These are phyloP conservation scores for Orchesella flavescens DNA, from an alignment of 2,888 invertebrate species.

Conservation along the genomic window DNA sequence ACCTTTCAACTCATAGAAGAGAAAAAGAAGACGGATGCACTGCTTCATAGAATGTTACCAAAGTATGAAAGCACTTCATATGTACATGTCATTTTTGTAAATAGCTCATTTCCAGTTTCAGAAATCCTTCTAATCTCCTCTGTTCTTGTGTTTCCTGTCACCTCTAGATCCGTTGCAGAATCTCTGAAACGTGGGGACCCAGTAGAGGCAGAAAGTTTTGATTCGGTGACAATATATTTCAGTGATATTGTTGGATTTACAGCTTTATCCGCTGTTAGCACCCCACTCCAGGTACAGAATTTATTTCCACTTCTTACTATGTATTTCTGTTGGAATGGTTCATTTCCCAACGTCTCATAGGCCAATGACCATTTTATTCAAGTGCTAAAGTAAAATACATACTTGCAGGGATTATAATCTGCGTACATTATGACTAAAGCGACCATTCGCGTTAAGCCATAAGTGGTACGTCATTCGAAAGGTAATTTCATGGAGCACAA, in stretches of 20 bases:
- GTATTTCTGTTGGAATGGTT: not conserved
- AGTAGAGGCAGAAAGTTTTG: conserved; percentile 87
- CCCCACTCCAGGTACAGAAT: conserved; percentile 82
- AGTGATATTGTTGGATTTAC: conserved; percentile 91
- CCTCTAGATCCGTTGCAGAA: conserved; percentile 88
- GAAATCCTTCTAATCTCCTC: conserved; percentile 12
- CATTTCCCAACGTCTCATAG: not conserved
- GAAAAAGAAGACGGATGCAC: conserved; percentile 88
- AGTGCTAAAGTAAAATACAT: not conserved
- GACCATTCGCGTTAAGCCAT: no score
- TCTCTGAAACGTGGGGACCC: conserved; percentile 85
- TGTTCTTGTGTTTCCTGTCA: no score
- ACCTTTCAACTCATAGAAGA: conserved; percentile 87
- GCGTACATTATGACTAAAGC: no score
- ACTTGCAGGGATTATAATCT: not conserved
- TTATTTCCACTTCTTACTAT: not conserved
- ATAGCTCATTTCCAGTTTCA: not conserved
- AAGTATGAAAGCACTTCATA: conserved; percentile 77
- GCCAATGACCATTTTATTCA: conserved; percentile 13
- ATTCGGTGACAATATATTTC: conserved; percentile 88
- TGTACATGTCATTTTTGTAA: not conserved
- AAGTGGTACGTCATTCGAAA: no score
- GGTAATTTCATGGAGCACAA: no score
- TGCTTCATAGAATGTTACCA: conserved; percentile 89
- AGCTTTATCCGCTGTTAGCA: conserved; percentile 84